phyloP scores from a whole-genome alignment of 2,113 vertebrate genomes.

The Entelurus aequoreus region DNA sequence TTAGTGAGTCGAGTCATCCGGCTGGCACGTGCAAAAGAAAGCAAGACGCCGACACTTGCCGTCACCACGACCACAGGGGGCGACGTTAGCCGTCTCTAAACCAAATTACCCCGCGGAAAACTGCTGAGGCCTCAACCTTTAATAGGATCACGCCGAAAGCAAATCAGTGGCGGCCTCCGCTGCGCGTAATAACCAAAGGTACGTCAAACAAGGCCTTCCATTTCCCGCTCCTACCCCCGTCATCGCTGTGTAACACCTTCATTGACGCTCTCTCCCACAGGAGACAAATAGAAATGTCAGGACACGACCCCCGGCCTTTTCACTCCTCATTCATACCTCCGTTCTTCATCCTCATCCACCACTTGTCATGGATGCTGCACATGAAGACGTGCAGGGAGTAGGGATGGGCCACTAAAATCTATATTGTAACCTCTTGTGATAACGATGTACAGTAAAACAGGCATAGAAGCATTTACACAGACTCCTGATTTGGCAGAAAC shows the following conservation, averaged over 20 bases:
- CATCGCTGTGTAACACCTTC: conserved; percentile 41
- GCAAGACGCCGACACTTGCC: conserved; percentile 43
- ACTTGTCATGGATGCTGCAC: background rate
- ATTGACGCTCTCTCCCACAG: conserved; percentile 39
- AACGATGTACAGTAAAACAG: too few relatives aligned
- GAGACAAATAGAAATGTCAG: conserved; percentile 57
- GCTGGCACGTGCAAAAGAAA: background rate
- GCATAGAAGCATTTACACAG: too few relatives aligned
- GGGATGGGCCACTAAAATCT: too few relatives aligned
- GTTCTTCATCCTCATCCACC: conserved; percentile 26
- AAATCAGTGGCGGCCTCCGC: conserved; percentile 37
- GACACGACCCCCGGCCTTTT: conserved; percentile 49
- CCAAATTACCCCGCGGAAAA: conserved; percentile 54
- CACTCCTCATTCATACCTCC: conserved; percentile 24
- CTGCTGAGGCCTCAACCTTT: conserved; percentile 51
- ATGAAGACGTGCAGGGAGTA: too few relatives aligned
- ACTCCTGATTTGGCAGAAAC: too few relatives aligned
- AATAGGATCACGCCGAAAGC: conserved; percentile 58
- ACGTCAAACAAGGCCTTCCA: conserved; percentile 31
- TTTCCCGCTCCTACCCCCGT: conserved; percentile 18
- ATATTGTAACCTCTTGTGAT: too few relatives aligned
- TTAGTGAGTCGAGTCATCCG: too few relatives aligned
- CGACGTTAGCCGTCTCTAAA: conserved; percentile 43
- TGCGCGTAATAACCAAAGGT: conserved; percentile 41
- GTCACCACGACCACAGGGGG: conserved; percentile 50